Percentiles rank a stretch among this genome's conserved stretches.
Conservation (phyloP, 2,888 invertebrate genomes). For the Hirtodrosophila cameraria region DNA sequence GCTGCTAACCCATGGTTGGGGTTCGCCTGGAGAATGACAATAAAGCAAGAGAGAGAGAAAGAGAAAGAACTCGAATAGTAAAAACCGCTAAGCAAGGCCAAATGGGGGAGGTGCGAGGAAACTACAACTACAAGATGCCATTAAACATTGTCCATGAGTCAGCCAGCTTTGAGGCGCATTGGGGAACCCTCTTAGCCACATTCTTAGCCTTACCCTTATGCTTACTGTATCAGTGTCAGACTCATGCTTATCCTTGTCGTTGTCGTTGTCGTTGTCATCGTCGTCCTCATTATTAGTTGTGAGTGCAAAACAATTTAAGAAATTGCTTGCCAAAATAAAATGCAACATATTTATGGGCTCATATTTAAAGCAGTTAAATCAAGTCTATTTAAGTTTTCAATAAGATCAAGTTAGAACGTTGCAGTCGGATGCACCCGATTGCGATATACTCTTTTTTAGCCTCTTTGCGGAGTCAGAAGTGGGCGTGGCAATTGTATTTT, state of each 20-base stretch:
- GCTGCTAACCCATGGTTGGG: slow-evolving; percentile 36
- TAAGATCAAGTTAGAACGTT: too few relatives aligned
- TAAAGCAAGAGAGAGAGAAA: neutral
- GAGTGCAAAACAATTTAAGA: slow-evolving; percentile 71
- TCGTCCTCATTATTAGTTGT: slow-evolving; percentile 56
- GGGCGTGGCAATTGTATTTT: too few relatives aligned
- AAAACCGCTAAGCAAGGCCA: slow-evolving; percentile 26
- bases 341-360: slow-evolving; percentile 7
- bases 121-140: slow-evolving; percentile 21
- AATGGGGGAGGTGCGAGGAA: slow-evolving; percentile 6
- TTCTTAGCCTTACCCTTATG: neutral
- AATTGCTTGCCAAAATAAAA: slow-evolving; percentile 60
- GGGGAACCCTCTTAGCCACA: slow-evolving; percentile 1
- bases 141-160: slow-evolving; percentile 63
- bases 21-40: neutral
- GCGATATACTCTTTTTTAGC: too few relatives aligned
- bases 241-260: slow-evolving; percentile 29
- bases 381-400: too few relatives aligned
- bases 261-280: slow-evolving; percentile 26
- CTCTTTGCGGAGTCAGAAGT: too few relatives aligned
- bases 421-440: too few relatives aligned
- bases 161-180: slow-evolving; percentile 36
- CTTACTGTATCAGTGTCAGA: neutral
- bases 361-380: too few relatives aligned
- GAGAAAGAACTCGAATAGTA: neutral